phyloP scores from a whole-genome alignment of 2,888 invertebrate genomes.

The Campoplex capitator region DNA sequence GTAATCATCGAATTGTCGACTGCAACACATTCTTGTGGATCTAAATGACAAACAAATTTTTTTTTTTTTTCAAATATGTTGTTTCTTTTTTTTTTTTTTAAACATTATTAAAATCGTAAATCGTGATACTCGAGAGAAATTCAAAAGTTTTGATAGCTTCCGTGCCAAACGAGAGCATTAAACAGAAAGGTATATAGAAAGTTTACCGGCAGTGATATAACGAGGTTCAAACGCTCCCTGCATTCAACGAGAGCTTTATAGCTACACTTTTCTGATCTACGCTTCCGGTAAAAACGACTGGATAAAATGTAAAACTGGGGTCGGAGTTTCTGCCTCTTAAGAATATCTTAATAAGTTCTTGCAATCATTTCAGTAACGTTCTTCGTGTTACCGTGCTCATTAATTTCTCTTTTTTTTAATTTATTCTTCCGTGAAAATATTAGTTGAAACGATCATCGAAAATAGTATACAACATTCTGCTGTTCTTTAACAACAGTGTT shows the following conservation, averaged over 20 bases:
- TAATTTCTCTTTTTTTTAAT: not conserved
- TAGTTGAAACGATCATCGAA: not conserved
- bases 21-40: not conserved
- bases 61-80: not conserved
- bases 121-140: not conserved
- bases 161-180: conserved; percentile 16
- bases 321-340: not conserved
- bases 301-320: too few relatives aligned
- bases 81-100: not conserved
- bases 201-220: not conserved
- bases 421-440: not conserved
- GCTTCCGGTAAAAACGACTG: too few relatives aligned
- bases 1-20: too few relatives aligned
- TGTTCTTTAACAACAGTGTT: not conserved
- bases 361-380: not conserved
- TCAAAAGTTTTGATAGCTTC: conserved; percentile 29
- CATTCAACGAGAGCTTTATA: conserved; percentile 16
- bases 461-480: not conserved
- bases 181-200: conserved; percentile 12
- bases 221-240: conserved; percentile 1
- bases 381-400: not conserved
- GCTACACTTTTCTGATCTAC: conserved; percentile 11
- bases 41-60: not conserved
- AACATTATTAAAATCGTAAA: not conserved
- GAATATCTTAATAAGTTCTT: not conserved